Percentiles rank a stretch among this genome's conserved stretches.
Conservation (phyloP, 2,888 invertebrate species). For the Pterostichus madidus region DNA sequence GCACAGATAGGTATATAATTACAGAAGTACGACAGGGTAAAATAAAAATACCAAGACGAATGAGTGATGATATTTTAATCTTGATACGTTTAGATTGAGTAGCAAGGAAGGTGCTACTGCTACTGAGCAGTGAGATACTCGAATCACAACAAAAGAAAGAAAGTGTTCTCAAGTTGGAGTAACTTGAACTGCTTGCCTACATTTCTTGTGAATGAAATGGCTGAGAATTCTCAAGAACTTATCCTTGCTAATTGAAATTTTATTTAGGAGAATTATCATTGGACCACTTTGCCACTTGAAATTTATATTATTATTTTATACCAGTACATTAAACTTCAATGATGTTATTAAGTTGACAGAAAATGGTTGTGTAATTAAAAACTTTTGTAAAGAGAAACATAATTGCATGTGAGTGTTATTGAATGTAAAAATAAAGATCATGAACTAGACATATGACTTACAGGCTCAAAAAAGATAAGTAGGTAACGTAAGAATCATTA, state of each 20-base stretch:
- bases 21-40: conserved; percentile 3
- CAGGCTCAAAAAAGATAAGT: too few relatives aligned
- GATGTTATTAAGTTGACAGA: too few relatives aligned
- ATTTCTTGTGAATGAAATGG: conserved; percentile 27
- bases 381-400: too few relatives aligned
- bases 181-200: conserved; percentile 42
- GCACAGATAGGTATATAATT: conserved; percentile 45
- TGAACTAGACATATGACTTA: too few relatives aligned
- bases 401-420: too few relatives aligned
- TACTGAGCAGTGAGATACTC: not conserved
- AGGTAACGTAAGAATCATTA: too few relatives aligned
- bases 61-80: conserved; percentile 48
- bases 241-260: conserved; percentile 43
- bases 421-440: too few relatives aligned
- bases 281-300: not conserved
- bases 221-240: conserved; percentile 43
- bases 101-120: too few relatives aligned
- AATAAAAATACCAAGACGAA: conserved; percentile 31
- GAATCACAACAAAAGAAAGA: conserved; percentile 40
- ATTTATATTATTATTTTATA: too few relatives aligned
- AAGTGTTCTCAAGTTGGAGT: conserved; percentile 33
- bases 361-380: too few relatives aligned
- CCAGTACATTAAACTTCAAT: too few relatives aligned
- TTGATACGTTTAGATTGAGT: conserved; percentile 21
- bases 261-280: conserved; percentile 42